Evolutionary conservation across 2,888 invertebrate species (phyloP).

Genomic region (Acheta domesticus): DNA sequence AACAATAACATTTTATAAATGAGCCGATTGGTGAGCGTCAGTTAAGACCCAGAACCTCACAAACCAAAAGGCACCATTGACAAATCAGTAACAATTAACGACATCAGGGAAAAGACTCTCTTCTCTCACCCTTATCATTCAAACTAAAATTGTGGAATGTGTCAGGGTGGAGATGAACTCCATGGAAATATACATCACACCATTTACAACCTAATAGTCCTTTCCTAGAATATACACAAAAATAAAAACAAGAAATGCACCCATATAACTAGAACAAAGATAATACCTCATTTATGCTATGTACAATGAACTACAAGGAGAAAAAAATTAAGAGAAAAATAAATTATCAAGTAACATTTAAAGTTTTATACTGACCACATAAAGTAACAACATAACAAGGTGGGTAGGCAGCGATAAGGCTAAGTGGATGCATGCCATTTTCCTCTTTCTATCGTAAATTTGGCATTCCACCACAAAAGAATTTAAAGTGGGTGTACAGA

Average conservation of each 20-base stretch:
- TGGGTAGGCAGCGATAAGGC: neutral
- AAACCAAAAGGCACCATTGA: conserved; percentile 3
- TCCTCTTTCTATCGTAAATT: too few species aligned
- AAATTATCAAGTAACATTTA: neutral
- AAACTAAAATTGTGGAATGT: conserved; percentile 9
- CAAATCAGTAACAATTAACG: conserved; percentile 18
- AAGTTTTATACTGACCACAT: neutral
- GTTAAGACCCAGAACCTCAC: conserved; percentile 18
- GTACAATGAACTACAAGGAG: neutral
- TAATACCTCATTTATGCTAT: neutral
- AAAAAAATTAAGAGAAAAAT: neutral
- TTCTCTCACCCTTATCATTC: neutral
- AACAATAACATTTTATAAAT: conserved; percentile 18
- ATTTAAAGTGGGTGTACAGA: too few species aligned
- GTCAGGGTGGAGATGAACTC: neutral
- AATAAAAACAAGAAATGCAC: conserved; percentile 11
- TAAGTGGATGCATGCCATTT: too few species aligned
- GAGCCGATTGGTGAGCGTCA: neutral
- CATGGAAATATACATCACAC: neutral
- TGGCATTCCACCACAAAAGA: too few species aligned
- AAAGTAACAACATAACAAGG: neutral
- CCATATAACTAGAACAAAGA: conserved; percentile 9
- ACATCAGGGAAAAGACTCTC: neutral
- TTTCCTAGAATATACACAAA: conserved; percentile 1
- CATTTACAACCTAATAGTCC: conserved; percentile 12